Evolutionary conservation across 2,888 invertebrate species (phyloP).

Genomic region (Ephialtes manifestator): DNA sequence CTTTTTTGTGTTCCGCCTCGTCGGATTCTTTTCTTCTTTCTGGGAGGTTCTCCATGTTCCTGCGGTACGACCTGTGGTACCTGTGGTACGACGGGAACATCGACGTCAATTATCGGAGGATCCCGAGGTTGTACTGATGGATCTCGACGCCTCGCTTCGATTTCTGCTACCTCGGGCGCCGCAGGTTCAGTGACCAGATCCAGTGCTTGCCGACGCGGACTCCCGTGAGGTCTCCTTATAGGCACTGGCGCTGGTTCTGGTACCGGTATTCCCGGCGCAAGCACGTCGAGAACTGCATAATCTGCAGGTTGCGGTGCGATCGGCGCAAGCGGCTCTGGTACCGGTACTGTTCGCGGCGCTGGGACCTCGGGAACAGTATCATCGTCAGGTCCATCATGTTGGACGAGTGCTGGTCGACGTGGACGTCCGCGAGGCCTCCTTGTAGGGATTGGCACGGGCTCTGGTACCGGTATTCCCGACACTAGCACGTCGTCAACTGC

Average conservation of each 20-base stretch:
- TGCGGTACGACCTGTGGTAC: neutral
- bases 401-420: neutral
- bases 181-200: neutral
- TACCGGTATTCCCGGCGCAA: neutral
- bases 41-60: neutral
- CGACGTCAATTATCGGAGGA: neutral
- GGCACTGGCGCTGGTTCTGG: neutral
- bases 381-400: neutral
- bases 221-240: neutral
- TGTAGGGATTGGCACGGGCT: neutral
- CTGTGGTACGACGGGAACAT: no score
- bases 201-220: neutral
- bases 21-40: neutral
- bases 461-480: neutral
- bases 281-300: neutral
- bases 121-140: neutral
- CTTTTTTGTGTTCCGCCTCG: conserved; percentile 8
- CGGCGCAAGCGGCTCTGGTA: neutral
- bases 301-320: neutral
- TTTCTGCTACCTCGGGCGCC: neutral
- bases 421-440: conserved; percentile 2
- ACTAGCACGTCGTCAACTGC: neutral
- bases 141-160: neutral
- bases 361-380: neutral
- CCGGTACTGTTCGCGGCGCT: neutral